Evolutionary conservation across 2,797 vertebrate species (phyloP), one percentile per base, ranked within the genome.

Genomic region (Poeciliopsis infans): DNA sequence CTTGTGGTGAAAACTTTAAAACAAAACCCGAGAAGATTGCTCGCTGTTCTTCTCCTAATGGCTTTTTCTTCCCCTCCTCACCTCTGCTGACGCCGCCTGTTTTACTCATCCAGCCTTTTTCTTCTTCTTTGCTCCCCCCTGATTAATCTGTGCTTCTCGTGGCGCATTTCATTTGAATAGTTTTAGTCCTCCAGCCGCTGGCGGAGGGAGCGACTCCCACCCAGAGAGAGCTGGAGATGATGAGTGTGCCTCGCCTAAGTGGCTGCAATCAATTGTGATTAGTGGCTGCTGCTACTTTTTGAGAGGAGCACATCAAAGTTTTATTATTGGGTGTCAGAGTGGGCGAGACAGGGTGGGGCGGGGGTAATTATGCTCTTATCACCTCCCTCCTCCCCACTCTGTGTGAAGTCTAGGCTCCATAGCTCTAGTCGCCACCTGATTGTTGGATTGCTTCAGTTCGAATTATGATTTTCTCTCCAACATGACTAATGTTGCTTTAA

Each of bases 201-300:
- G 83, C 85, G 31, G 68, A 86, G 85, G 85, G 85, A 87, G 88
- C 72, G 87, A 89, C 85, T 83, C 81, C 85, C 82, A 87, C 88
- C 84, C 81, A 82, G 79, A 86, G 85, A 83, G 87, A 87, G 87
- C 78, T 66, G 78, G 79, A 83, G 90, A 89, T 88, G 93, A 93
- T 92, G 90, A 93, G 89, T 61, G 84, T 55, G 82, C 95, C 96
- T 93, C 94, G 94, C 87, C 95, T 96, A 96, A 97, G 97, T 96
- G 95, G 95, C 96, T 92, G 91, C 96, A 96, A 97, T 97, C 97
- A 96, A 96, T 97, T 96, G 95, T 97, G 94, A 96, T 91, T 93
- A 96, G 96, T 89, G 86, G 94, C 93, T 86, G 95, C 94, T 47
- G 93, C 93, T 86, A 79, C 92, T 88, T 96, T 94, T 95, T 93